phyloP scores from a whole-genome alignment of 2,113 vertebrate species.

The Ranitomeya imitator region DNA sequence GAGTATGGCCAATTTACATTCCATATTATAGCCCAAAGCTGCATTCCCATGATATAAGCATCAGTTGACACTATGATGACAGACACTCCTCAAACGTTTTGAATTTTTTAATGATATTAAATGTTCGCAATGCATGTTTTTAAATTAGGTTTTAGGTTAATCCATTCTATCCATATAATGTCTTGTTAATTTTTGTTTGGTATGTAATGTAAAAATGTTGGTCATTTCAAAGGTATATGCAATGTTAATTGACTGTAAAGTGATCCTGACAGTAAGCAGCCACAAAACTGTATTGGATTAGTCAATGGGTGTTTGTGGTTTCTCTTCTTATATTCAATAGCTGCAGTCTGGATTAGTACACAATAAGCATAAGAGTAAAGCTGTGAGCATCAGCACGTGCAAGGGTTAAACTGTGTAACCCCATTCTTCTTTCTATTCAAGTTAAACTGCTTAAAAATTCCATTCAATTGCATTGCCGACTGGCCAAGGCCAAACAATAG shows the following conservation, averaged over 20 bases:
- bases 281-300: conserved; percentile 37
- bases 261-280: neutral
- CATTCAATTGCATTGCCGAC: conserved; percentile 44
- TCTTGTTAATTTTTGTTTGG: neutral
- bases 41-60: too few species aligned
- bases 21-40: too few species aligned
- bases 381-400: conserved; percentile 40
- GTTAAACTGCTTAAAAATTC: conserved; percentile 53
- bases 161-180: neutral
- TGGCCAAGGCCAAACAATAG: conserved; percentile 41
- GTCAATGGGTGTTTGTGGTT: conserved; percentile 39
- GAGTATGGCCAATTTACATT: too few species aligned
- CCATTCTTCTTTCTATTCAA: conserved; percentile 45
- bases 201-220: neutral
- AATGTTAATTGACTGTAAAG: neutral
- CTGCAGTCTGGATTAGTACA: conserved; percentile 46
- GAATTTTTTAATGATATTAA: too few species aligned
- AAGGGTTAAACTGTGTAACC: conserved; percentile 55
- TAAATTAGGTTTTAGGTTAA: neutral
- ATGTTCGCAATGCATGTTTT: too few species aligned
- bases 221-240: neutral
- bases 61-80: too few species aligned
- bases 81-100: too few species aligned
- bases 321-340: conserved; percentile 31
- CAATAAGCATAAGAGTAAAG: conserved; percentile 18